These are phyloP conservation scores for Oxygymnocypris stewartii DNA, from an alignment of 2,113 vertebrate genomes.

Conservation along the genomic window DNA sequence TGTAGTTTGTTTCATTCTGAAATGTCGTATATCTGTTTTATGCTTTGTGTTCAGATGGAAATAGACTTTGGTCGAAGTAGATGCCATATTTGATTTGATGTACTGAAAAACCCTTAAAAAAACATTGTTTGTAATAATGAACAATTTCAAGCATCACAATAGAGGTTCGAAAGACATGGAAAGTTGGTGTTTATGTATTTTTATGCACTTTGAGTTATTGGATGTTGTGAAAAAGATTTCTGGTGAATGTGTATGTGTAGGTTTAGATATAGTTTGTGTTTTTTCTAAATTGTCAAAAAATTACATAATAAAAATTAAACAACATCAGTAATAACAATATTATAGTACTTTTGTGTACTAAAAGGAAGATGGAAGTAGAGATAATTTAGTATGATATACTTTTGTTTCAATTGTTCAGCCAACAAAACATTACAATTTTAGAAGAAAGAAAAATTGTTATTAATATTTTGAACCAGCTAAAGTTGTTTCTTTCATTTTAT, in stretches of 20 bases:
- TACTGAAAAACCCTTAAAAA: not conserved
- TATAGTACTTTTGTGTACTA: too few relatives aligned
- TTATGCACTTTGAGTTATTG: not conserved
- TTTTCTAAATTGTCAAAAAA: too few relatives aligned
- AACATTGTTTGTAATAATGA: not conserved
- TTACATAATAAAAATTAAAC: too few relatives aligned
- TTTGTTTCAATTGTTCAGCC: not conserved
- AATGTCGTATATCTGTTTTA: not conserved
- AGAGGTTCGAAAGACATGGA: not conserved
- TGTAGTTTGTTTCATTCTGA: not conserved
- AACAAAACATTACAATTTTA: too few relatives aligned
- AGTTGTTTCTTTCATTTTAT: not conserved
- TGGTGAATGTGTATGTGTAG: too few relatives aligned
- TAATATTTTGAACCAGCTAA: not conserved
- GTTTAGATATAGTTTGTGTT: too few relatives aligned
- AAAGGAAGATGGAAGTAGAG: too few relatives aligned
- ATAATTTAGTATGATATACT: too few relatives aligned
- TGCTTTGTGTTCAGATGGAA: not conserved
- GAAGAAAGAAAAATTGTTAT: too few relatives aligned
- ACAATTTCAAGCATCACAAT: not conserved
- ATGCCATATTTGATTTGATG: not conserved
- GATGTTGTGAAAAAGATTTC: not conserved
- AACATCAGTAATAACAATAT: too few relatives aligned
- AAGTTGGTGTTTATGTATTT: not conserved
- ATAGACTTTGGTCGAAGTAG: not conserved